Conservation (phyloP, 2,888 invertebrate genomes). For the Mechanitis mazaeus region DNA sequence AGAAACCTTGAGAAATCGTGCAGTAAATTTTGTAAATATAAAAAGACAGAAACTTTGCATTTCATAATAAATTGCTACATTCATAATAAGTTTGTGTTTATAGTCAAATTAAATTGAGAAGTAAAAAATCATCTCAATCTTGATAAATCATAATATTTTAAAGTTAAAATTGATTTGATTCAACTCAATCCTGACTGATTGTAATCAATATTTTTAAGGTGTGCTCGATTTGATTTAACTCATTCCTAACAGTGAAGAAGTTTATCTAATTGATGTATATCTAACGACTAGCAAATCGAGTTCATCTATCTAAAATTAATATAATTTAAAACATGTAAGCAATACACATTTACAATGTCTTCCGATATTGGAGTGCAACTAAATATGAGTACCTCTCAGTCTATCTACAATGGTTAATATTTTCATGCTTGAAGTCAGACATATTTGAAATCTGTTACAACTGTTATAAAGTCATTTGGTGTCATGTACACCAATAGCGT, state of each 20-base stretch:
- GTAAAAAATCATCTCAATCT: too few species aligned
- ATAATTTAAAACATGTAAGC: too few species aligned
- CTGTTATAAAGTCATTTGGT: slow-evolving; percentile 26
- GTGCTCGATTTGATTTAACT: too few species aligned
- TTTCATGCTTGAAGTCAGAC: slow-evolving; percentile 22
- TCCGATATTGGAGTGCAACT: background rate
- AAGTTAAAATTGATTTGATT: too few species aligned
- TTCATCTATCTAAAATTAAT: too few species aligned
- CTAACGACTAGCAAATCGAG: too few species aligned
- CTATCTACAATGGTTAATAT: slow-evolving; percentile 11
- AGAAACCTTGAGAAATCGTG: slow-evolving; percentile 23
- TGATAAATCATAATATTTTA: too few species aligned
- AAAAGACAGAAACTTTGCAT: background rate
- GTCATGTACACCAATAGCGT: slow-evolving; percentile 26
- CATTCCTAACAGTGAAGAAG: too few species aligned
- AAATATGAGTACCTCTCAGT: background rate
- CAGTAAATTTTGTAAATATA: slow-evolving; percentile 11
- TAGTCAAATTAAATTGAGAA: background rate
- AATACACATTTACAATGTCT: too few species aligned
- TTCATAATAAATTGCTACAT: background rate
- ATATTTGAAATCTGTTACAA: slow-evolving; percentile 26
- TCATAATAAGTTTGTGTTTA: background rate
- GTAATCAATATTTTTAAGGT: background rate
- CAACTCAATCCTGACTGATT: background rate
- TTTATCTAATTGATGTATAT: too few species aligned